Percentiles rank a stretch among this genome's conserved stretches.
Conservation (phyloP, 2,797 vertebrate genomes). For the Stomatorhinus walkeri region DNA sequence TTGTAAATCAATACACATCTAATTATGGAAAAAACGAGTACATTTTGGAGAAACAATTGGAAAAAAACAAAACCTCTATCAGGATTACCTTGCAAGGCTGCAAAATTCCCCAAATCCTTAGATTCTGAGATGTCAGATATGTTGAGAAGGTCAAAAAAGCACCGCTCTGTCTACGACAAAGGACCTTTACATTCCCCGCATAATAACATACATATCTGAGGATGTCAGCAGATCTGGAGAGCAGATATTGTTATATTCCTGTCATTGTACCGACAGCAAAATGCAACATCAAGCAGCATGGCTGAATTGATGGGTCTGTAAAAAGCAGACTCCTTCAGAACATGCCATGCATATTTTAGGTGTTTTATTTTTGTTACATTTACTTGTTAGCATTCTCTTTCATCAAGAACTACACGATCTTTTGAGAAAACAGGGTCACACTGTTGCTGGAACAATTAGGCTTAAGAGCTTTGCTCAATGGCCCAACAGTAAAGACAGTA, state of each 20-base stretch:
- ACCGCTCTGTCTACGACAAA: background rate
- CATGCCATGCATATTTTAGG: background rate
- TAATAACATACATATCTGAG: constrained; percentile 4
- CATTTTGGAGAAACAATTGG: background rate
- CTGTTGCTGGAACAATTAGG: background rate
- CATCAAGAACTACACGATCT: background rate
- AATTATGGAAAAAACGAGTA: background rate
- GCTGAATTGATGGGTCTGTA: background rate
- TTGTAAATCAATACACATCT: background rate
- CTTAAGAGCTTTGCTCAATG: background rate
- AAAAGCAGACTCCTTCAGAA: background rate
- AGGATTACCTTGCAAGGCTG: background rate
- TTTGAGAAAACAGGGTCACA: background rate
- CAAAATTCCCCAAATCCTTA: background rate
- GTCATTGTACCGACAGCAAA: background rate
- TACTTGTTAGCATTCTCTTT: background rate
- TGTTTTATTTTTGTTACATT: background rate
- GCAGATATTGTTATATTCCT: background rate
- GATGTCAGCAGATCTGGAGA: background rate
- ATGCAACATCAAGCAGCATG: background rate
- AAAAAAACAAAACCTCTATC: background rate
- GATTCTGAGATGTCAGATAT: background rate
- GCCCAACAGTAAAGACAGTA: background rate
- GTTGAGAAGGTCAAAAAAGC: background rate
- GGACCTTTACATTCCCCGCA: background rate